Conservation (phyloP, 2,888 invertebrate species). For the Spisula subtruncata region DNA sequence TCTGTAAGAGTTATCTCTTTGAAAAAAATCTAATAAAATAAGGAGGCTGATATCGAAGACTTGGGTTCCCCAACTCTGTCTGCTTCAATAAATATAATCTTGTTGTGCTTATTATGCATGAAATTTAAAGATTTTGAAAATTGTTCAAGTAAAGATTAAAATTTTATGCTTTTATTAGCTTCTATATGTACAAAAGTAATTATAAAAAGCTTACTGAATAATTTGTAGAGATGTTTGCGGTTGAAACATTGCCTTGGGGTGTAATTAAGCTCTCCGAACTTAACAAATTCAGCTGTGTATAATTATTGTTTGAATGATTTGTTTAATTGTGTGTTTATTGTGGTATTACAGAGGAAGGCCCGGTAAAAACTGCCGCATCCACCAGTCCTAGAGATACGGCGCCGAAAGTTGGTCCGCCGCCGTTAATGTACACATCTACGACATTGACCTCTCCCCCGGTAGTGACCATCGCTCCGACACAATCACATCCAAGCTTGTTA, state of each 20-base stretch:
- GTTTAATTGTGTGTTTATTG: too few species aligned
- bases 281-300: not conserved
- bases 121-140: not conserved
- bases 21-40: not conserved
- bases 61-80: not conserved
- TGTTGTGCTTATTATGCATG: not conserved
- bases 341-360: conserved; percentile 39
- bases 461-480: conserved; percentile 87
- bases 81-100: too few species aligned
- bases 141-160: not conserved
- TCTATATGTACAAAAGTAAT: not conserved
- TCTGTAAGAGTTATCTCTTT: not conserved
- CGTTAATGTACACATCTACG: conserved; percentile 80
- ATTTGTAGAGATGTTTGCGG: not conserved
- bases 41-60: not conserved
- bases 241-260: not conserved
- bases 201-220: not conserved
- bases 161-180: not conserved
- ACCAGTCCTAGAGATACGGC: conserved; percentile 80
- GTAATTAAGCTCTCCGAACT: not conserved
- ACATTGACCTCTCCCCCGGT: conserved; percentile 86
- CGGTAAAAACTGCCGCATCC: conserved; percentile 70
- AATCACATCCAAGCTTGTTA: conserved; percentile 78
- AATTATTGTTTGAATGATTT: not conserved
- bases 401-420: conserved; percentile 85